Evolutionary conservation across 2,113 vertebrate species (phyloP).

Genomic region (Phodopus roborovskii): DNA sequence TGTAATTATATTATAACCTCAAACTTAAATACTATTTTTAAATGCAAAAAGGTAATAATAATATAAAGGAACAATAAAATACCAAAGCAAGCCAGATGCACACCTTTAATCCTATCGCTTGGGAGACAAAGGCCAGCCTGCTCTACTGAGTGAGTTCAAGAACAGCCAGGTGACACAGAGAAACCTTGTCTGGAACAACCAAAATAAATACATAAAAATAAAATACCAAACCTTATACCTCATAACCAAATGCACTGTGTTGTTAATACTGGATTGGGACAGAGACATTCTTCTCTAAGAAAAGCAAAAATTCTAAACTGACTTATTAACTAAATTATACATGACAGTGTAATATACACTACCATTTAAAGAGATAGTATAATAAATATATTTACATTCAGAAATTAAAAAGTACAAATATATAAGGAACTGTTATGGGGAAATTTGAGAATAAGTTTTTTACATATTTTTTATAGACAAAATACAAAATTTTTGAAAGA

Average conservation of each 20-base stretch:
- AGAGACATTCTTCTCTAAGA: neutral
- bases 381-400: neutral
- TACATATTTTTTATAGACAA: neutral
- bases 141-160: neutral
- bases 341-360: neutral
- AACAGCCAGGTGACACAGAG: neutral
- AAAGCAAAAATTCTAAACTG: conserved; percentile 6
- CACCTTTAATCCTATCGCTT: neutral
- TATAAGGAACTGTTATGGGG: neutral
- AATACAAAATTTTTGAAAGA: neutral
- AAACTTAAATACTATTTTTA: neutral
- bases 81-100: neutral
- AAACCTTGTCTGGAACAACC: neutral
- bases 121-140: neutral
- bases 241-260: neutral
- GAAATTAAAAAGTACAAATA: conserved; percentile 9
- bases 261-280: neutral
- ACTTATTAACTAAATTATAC: conserved; percentile 22
- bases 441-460: neutral
- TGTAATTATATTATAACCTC: neutral
- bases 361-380: neutral
- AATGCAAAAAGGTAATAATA: neutral
- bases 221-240: neutral
- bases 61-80: neutral
- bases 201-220: neutral